Percentiles rank a stretch among this genome's conserved stretches.
phyloP scores from a whole-genome alignment of 2,113 vertebrate genomes.

The Tachuris rubrigastra region DNA sequence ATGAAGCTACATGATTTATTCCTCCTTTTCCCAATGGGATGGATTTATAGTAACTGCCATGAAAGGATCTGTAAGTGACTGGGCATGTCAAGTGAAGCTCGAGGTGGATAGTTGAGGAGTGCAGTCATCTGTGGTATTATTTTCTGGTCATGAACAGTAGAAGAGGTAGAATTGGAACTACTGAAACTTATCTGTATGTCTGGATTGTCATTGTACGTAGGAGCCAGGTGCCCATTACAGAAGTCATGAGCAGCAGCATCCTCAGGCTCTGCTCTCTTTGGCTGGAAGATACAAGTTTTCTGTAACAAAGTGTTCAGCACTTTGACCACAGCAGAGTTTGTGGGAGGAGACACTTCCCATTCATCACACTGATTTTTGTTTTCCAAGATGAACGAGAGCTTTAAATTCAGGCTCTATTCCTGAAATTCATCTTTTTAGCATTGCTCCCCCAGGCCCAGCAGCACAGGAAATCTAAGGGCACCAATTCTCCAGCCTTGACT shows the following conservation, averaged over 20 bases:
- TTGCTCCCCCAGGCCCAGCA: not conserved
- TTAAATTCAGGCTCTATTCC: not conserved
- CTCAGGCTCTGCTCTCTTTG: not conserved
- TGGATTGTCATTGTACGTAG: not conserved
- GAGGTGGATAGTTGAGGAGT: not conserved
- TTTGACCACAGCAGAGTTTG: not conserved
- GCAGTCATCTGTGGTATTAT: not conserved
- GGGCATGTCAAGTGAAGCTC: not conserved
- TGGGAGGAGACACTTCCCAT: not conserved
- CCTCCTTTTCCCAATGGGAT: not conserved
- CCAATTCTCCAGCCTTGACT: not conserved
- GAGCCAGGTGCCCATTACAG: not conserved
- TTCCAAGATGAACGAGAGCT: not conserved
- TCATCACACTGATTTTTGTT: not conserved
- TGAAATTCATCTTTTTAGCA: not conserved
- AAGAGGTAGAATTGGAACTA: not conserved
- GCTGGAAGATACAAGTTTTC: not conserved
- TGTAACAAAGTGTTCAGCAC: not conserved
- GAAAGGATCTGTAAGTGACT: not conserved
- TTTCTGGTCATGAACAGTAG: not conserved
- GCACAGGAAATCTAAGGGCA: not conserved
- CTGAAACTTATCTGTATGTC: not conserved
- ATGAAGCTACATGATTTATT: constrained; percentile 14
- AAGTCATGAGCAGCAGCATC: not conserved
- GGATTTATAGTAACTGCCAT: not conserved